phyloP scores from a whole-genome alignment of 2,888 invertebrate species.

The Rhingia campestris region DNA sequence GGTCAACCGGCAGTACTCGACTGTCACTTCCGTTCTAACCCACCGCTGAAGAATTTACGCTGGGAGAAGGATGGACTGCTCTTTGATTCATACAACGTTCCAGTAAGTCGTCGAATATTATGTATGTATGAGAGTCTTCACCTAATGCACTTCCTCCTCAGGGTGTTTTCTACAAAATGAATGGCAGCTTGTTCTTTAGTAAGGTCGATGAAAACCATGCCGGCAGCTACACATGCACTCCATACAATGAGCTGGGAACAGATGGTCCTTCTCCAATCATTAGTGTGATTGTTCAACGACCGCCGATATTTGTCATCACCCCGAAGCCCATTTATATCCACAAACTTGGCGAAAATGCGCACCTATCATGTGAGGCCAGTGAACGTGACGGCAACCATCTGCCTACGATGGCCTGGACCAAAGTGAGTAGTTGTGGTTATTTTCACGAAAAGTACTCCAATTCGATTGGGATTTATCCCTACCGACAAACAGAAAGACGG shows the following conservation, averaged over 20 bases:
- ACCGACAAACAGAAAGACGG: constrained; percentile 88
- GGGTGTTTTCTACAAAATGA: constrained; percentile 92
- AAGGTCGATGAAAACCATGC: constrained; percentile 93
- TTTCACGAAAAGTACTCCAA: constrained; percentile 46
- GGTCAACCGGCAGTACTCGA: constrained; percentile 92
- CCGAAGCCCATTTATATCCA: constrained; percentile 93
- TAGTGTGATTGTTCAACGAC: constrained; percentile 92
- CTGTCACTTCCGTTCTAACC: constrained; percentile 96
- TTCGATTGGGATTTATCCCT: constrained; percentile 73
- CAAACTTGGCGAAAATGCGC: constrained; percentile 90
- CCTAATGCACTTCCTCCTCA: constrained; percentile 53
- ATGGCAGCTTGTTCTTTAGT: constrained; percentile 92
- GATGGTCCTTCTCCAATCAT: constrained; percentile 93
- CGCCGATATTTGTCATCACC: constrained; percentile 91
- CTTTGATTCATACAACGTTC: constrained; percentile 94
- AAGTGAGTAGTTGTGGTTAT: constrained; percentile 83
- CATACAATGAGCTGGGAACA: constrained; percentile 94
- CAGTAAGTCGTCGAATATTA: constrained; percentile 77
- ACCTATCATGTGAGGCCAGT: constrained; percentile 91
- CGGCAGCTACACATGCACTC: constrained; percentile 95
- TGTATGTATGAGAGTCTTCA: background rate
- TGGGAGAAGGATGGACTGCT: constrained; percentile 97
- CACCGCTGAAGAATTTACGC: constrained; percentile 92
- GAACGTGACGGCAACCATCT: constrained; percentile 87
- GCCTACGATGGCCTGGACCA: constrained; percentile 87